These are phyloP conservation scores for Micropoecilia bifurca DNA, from an alignment of 2,797 vertebrate genomes.

Conservation along the genomic window DNA sequence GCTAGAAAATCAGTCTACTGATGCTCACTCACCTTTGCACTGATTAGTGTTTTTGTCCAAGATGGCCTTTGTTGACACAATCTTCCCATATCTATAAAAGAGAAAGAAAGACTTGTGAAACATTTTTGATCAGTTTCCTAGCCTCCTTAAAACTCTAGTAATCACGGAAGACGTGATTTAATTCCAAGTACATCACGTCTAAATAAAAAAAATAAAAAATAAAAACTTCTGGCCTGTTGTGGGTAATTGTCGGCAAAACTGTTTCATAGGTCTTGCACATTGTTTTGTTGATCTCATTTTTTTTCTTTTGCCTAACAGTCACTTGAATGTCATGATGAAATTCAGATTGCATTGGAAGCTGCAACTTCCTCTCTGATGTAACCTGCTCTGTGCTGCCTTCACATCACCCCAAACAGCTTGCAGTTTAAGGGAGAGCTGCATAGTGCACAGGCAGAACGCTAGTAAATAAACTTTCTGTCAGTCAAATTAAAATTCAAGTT, in stretches of 20 bases:
- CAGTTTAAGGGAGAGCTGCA: not conserved
- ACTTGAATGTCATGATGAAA: not conserved
- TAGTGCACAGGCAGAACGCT: not conserved
- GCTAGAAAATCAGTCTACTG: not conserved
- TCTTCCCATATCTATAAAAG: constrained; percentile 93
- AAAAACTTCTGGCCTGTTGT: no score
- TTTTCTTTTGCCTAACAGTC: not conserved
- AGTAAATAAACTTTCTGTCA: not conserved
- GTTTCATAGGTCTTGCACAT: not conserved
- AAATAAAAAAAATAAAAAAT: not conserved
- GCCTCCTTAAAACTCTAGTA: not conserved
- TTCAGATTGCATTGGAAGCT: not conserved
- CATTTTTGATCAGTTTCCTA: constrained; percentile 16
- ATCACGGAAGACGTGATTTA: not conserved
- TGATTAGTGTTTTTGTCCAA: constrained; percentile 99
- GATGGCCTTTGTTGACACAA: constrained; percentile 99
- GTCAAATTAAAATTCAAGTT: not conserved
- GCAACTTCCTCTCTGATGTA: not conserved
- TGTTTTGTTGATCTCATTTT: not conserved
- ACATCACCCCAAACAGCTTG: not conserved
- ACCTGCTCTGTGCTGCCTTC: not conserved
- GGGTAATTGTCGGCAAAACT: not conserved
- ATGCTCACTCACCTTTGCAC: constrained; percentile 91
- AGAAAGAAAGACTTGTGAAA: constrained; percentile 35
- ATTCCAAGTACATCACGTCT: not conserved